phyloP scores from a whole-genome alignment of 2,888 invertebrate genomes.

The Choristoneura rosaceana region DNA sequence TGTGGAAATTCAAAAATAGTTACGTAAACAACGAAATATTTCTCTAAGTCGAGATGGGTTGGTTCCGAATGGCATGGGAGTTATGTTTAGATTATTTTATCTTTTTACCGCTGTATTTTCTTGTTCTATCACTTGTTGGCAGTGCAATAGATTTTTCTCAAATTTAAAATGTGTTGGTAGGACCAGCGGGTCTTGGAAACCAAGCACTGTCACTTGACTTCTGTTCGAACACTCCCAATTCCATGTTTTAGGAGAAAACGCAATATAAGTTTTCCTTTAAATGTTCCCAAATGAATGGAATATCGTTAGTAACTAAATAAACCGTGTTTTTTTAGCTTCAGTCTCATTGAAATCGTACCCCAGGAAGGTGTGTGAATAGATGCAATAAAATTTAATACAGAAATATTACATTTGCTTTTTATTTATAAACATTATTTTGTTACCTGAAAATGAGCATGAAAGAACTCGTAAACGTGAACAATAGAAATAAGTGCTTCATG shows the following conservation, averaged over 20 bases:
- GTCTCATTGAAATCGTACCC: slow-evolving; percentile 74
- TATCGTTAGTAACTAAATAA: slow-evolving; percentile 42
- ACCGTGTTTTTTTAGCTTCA: slow-evolving; percentile 64
- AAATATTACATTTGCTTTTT: slow-evolving; percentile 66
- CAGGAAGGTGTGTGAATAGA: slow-evolving; percentile 87
- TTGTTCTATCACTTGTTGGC: not conserved
- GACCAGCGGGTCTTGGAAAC: slow-evolving; percentile 13
- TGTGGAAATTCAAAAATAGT: slow-evolving; percentile 50
- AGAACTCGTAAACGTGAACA: not conserved
- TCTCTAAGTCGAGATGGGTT: slow-evolving; percentile 46
- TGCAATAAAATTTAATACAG: slow-evolving; percentile 86
- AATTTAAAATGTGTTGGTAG: not conserved
- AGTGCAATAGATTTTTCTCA: not conserved
- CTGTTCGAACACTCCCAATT: slow-evolving; percentile 31
- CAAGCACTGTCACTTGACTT: slow-evolving; percentile 9
- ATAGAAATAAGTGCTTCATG: slow-evolving; percentile 5
- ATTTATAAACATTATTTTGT: slow-evolving; percentile 24
- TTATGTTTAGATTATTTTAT: slow-evolving; percentile 14
- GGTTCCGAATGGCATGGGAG: slow-evolving; percentile 45
- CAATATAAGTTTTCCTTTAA: slow-evolving; percentile 29
- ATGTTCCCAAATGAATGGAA: slow-evolving; percentile 19
- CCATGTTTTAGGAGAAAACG: slow-evolving; percentile 30
- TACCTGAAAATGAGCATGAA: slow-evolving; percentile 10
- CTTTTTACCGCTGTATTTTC: not conserved
- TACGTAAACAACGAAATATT: slow-evolving; percentile 62